phyloP scores from a whole-genome alignment of 92 coral and sea anemone genomes.

The Phenganax stokvisi region DNA sequence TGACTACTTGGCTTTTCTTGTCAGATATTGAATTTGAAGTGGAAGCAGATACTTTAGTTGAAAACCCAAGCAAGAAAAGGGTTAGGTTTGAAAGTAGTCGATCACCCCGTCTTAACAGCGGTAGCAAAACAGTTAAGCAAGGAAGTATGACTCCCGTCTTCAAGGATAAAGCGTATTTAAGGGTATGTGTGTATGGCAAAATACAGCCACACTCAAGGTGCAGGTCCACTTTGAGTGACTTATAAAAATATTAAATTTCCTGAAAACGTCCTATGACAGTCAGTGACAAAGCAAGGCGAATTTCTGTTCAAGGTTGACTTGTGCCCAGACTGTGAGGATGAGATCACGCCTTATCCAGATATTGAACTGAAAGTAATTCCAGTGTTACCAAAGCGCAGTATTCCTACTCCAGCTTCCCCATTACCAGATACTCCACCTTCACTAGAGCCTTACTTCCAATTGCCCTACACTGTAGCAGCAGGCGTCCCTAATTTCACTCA shows the following conservation, averaged over 20 bases:
- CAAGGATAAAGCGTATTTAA: slow-evolving; percentile 26
- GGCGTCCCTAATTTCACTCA: slow-evolving; percentile 1
- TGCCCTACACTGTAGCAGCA: not conserved
- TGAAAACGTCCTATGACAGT: too few species aligned
- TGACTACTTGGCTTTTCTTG: too few species aligned
- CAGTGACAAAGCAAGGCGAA: too few species aligned
- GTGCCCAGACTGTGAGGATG: slow-evolving; percentile 33
- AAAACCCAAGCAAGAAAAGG: slow-evolving; percentile 8
- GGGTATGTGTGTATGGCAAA: not conserved
- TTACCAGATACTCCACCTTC: slow-evolving; percentile 37
- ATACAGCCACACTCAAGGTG: too few species aligned
- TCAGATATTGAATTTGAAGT: slow-evolving; percentile 8
- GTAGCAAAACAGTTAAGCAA: not conserved
- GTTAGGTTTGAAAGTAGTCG: slow-evolving; percentile 3
- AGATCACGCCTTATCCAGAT: slow-evolving; percentile 60
- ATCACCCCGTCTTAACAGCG: not conserved
- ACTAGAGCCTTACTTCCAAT: slow-evolving; percentile 14
- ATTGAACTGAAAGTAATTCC: slow-evolving; percentile 60
- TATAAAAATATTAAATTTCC: too few species aligned
- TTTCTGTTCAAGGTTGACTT: not conserved
- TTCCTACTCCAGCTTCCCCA: slow-evolving; percentile 44
- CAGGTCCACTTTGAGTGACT: too few species aligned
- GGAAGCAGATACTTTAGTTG: slow-evolving; percentile 33
- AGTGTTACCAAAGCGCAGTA: slow-evolving; percentile 47
- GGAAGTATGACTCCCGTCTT: not conserved